Evolutionary conservation across 53 echinoderm and acorn worm genomes (phyloP).

Genomic region (Astropecten irregularis): DNA sequence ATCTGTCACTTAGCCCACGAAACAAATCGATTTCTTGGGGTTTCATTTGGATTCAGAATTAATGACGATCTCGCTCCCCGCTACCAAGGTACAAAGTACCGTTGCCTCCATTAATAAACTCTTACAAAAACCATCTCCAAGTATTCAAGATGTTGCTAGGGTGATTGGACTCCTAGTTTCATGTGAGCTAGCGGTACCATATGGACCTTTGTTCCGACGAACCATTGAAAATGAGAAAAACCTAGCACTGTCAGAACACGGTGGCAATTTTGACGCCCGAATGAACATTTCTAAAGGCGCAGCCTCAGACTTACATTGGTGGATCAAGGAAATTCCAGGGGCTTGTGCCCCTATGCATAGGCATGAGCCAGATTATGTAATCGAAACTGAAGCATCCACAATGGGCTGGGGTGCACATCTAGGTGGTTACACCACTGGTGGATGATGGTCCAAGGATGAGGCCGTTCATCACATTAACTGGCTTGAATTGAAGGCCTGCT

Average conservation of each 20-base stretch:
- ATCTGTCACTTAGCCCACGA: not conserved
- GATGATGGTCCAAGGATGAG: slow-evolving; percentile 36
- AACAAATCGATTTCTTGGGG: not conserved
- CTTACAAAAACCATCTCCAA: not conserved
- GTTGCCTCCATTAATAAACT: not conserved
- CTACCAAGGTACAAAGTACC: not conserved
- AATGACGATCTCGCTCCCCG: not conserved
- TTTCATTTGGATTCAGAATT: not conserved
- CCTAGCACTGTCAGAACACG: too few relatives aligned
- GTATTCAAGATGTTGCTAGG: not conserved
- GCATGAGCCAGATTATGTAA: not conserved
- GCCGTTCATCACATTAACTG: too few relatives aligned
- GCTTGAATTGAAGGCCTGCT: too few relatives aligned
- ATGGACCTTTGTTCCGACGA: not conserved
- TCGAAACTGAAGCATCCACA: slow-evolving; percentile 52
- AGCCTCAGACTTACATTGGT: not conserved
- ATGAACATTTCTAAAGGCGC: not conserved
- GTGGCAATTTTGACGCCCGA: not conserved
- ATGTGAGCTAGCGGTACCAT: not conserved
- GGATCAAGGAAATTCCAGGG: not conserved
- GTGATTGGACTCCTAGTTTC: not conserved
- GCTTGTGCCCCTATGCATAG: not conserved
- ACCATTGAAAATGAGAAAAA: not conserved
- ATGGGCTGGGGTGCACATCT: slow-evolving; percentile 61
- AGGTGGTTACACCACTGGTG: slow-evolving; percentile 26